Evolutionary conservation across 2,888 invertebrate species (phyloP), one percentile per base, ranked within the genome.

Genomic region (Pyrocoelia pectoralis): DNA sequence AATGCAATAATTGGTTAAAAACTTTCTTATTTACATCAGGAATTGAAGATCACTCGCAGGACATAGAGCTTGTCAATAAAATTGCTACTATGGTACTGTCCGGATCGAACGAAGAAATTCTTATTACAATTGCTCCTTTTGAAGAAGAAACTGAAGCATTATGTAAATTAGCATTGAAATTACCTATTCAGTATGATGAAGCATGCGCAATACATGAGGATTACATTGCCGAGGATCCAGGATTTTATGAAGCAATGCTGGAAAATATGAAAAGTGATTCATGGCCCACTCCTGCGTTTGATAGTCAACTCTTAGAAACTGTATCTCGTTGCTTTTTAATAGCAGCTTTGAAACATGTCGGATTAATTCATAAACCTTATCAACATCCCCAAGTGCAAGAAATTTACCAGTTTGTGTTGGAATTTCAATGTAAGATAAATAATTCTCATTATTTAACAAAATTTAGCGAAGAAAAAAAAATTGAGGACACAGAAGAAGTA

Each of bases 261-360:
- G 81, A 82, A 60, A 75, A 78, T 52, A 78, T 78, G 2, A 79
- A 79, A 60, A 72, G 78, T 13, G 81, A 83, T 74, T 82, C 84
- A 55, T 84, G 84, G 83, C 85, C 85, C 67, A 83, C 83, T 1
- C 81, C 82, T 70, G 83, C 84, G 59, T 74, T 82, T 5, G 76
- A 77, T 33, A 80, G 79, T 56, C 81, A 82, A 56, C 72, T 83
- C 28, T 73, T 86, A 28, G 84, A 85, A 61, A 76, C 78, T 2
- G 80, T 84, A 4, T 81, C 84, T 1, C 76, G 84, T 51, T 82
- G 84, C 66, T 80, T 83, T 61, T 73, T 87, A 38, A 81, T 84
- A 17, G 82, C 84, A 1, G 73, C 85, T 3, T 73, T 87, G 14
- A 85, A 85, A 70, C 85, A 86, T 63, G 82, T 84, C n/a, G 84